Evolutionary conservation across 2,888 invertebrate genomes (phyloP), one percentile per base, ranked within the genome.

Genomic region (Lasioglossum vierecki): DNA sequence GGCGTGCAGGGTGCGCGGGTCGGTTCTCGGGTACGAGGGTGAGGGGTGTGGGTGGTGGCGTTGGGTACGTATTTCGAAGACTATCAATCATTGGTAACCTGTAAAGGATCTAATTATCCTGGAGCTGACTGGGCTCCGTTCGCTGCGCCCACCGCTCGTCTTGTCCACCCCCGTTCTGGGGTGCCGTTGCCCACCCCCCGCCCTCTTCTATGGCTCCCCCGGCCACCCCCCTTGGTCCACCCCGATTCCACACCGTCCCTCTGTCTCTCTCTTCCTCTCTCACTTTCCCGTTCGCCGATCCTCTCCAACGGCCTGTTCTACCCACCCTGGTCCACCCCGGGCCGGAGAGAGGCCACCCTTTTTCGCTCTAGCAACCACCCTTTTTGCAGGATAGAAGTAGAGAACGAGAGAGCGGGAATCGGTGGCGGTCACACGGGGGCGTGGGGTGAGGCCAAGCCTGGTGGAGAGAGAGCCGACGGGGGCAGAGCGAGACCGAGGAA

Each of bases 1-100:
- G 63, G 83, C 63, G 80, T 11, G 4, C 35, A 53, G 79, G 77
- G 35, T 41, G 22, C 39, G 30, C 53, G 81, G 77, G 35, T 49
- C 53, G 53, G 53, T 53, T n/a, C 53, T 35, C 60, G 60, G 30
- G 26, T 26, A 30, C 35, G 18, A 35, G 15, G 35, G 1, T 35
- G 0, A 6, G 22, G 68, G 39, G 60, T 53, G 35, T 60, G 46
- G 79, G 85, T 72, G 66, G 57, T 81, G 79, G 80, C 60, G 86
- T 83, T 74, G 81, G 84, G 80, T 87, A 89, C 91, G 91, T 90
- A 91, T 91, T 91, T 91, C 91, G 91, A 91, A 91, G 91, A 91
- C 91, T 91, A 91, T 91, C 91, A 91, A 91, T 91, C 91, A 91
- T 91, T 91, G 91, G 91, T 91, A 91, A 91, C 91, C 91, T 91